Percentiles rank a stretch among this genome's conserved stretches.
These are phyloP conservation scores for Xenopus petersii DNA, from an alignment of 2,797 vertebrate species.

Conservation along the genomic window DNA sequence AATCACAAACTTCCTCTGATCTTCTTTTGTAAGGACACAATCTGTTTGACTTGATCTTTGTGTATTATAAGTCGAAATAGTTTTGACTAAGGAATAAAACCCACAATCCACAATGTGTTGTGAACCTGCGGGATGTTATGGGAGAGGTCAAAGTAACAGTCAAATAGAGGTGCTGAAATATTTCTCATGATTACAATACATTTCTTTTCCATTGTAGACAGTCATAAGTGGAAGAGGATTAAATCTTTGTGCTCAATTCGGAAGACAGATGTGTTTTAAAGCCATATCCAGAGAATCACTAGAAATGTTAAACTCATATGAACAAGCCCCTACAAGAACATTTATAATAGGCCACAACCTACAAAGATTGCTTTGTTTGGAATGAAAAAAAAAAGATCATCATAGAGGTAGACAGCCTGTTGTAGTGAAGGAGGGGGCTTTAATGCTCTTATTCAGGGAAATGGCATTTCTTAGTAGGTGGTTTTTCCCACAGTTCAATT, in stretches of 20 bases:
- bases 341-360: conserved; percentile 12
- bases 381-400: conserved; percentile 6
- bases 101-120: background rate
- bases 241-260: conserved; percentile 18
- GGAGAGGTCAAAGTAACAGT: conserved; percentile 12
- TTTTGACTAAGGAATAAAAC: conserved; percentile 9
- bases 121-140: background rate
- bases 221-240: conserved; percentile 37
- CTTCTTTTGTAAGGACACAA: conserved; percentile 8
- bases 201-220: conserved; percentile 29
- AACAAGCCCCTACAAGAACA: conserved; percentile 21
- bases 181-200: conserved; percentile 35
- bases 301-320: conserved; percentile 21
- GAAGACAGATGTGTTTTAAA: conserved; percentile 32
- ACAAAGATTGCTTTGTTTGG: conserved; percentile 25
- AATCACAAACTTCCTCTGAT: conserved; percentile 7
- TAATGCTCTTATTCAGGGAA: conserved; percentile 7
- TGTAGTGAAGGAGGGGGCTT: conserved; percentile 12
- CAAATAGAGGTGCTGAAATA: conserved; percentile 17
- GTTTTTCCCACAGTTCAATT: conserved; percentile 27
- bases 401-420: conserved; percentile 7
- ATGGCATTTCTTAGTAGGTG: conserved; percentile 24
- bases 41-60: background rate
- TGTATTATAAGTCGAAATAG: conserved; percentile 12
- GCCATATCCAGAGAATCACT: conserved; percentile 3